phyloP scores from a whole-genome alignment of 1,140 invertebrate genomes.

The Neuroterus valhalla region DNA sequence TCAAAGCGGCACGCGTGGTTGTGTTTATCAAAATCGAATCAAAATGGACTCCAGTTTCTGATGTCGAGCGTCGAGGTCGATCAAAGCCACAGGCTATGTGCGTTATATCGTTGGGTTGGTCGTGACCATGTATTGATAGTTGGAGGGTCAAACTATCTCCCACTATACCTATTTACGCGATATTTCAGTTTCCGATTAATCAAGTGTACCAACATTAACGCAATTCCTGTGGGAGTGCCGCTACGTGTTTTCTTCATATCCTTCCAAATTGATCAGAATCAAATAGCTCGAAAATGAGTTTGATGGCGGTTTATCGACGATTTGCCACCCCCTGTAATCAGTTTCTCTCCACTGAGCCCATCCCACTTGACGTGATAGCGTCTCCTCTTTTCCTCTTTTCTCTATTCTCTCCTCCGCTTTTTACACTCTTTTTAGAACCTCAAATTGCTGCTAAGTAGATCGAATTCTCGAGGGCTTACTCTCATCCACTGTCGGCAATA shows the following conservation, averaged over 20 bases:
- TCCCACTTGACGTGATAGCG: slow-evolving; percentile 24
- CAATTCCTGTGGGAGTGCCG: slow-evolving; percentile 32
- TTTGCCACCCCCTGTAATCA: slow-evolving; percentile 24
- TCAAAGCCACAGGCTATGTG: neutral
- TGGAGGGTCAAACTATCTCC: neutral
- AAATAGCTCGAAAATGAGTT: slow-evolving; percentile 23
- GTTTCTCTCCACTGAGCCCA: neutral
- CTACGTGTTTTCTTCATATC: slow-evolving; percentile 28
- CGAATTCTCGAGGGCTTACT: slow-evolving; percentile 2
- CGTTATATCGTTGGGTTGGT: slow-evolving; percentile 19
- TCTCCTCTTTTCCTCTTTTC: neutral
- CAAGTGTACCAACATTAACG: slow-evolving; percentile 49
- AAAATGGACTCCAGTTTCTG: slow-evolving; percentile 10
- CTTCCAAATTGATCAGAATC: slow-evolving; percentile 31
- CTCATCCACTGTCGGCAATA: slow-evolving; percentile 2
- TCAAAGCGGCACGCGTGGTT: neutral
- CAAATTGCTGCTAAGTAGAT: slow-evolving; percentile 27
- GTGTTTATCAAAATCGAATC: slow-evolving; percentile 2
- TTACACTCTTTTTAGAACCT: neutral
- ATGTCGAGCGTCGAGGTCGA: slow-evolving; percentile 4
- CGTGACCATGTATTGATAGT: slow-evolving; percentile 21
- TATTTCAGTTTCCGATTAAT: slow-evolving; percentile 52
- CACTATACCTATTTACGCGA: slow-evolving; percentile 39
- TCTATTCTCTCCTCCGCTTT: neutral
- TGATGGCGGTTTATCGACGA: slow-evolving; percentile 32